A percentile compares a stretch with the other conserved stretches of the same genome.
Conservation (phyloP, 2,113 vertebrate species). For the Oryzias woworae region DNA sequence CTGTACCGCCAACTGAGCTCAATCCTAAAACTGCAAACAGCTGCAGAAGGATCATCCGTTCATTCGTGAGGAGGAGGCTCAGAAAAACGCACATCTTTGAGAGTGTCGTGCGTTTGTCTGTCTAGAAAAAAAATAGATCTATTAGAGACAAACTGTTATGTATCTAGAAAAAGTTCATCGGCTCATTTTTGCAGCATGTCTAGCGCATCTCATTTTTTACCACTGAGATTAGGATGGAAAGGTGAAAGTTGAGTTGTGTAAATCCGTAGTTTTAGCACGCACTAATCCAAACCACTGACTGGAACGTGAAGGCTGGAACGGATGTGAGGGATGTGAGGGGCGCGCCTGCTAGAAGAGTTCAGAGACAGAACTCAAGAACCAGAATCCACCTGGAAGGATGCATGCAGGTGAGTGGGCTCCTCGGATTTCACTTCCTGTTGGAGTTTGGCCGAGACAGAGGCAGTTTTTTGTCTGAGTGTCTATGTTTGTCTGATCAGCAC, state of each 20-base stretch:
- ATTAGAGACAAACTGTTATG: not conserved
- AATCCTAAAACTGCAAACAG: slow-evolving; percentile 47
- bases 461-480: not conserved
- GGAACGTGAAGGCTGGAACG: not conserved
- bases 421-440: not conserved
- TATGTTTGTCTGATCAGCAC: too few relatives aligned
- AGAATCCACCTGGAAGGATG: slow-evolving; percentile 49
- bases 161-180: slow-evolving; percentile 1
- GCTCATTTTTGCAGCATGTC: slow-evolving; percentile 2
- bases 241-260: slow-evolving; percentile 49
- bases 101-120: too few relatives aligned
- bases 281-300: slow-evolving; percentile 16
- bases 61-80: slow-evolving; percentile 10
- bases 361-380: slow-evolving; percentile 13
- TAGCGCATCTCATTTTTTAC: slow-evolving; percentile 13
- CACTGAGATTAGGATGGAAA: slow-evolving; percentile 41
- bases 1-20: slow-evolving; percentile 47
- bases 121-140: not conserved
- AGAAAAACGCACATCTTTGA: not conserved
- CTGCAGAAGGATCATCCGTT: slow-evolving; percentile 42
- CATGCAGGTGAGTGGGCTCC: slow-evolving; percentile 54
- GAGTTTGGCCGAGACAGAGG: not conserved
- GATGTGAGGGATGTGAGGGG: slow-evolving; percentile 41
- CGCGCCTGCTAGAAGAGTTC: slow-evolving; percentile 23
- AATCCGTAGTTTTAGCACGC: slow-evolving; percentile 15